Evolutionary conservation across 1,140 invertebrate genomes (phyloP).

Genomic region (Steinernema feltiae): DNA sequence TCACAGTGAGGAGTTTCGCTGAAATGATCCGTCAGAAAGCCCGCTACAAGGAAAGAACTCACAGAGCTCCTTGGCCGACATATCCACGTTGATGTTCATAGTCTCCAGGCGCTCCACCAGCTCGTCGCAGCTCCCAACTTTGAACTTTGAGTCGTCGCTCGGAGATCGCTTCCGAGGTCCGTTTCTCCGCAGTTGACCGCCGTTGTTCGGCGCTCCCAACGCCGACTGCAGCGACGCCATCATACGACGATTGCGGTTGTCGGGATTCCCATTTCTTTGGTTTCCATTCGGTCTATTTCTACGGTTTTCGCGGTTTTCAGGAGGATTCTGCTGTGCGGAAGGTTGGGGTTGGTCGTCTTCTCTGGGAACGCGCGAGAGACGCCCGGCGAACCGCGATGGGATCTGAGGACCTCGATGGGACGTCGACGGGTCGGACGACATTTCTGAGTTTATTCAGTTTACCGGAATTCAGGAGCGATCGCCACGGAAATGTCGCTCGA

Average conservation of each 20-base stretch:
- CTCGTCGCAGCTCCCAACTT: conserved; percentile 5
- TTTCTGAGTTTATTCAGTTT: no score
- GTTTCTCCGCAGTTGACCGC: background rate
- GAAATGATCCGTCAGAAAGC: background rate
- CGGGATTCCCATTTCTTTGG: background rate
- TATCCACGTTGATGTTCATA: background rate
- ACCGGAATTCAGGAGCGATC: no score
- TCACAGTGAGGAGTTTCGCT: background rate
- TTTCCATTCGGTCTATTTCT: background rate
- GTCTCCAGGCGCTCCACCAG: background rate
- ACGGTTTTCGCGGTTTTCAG: background rate
- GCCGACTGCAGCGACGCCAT: background rate
- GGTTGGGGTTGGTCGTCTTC: background rate
- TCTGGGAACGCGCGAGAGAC: background rate
- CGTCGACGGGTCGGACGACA: background rate
- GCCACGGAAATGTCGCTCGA: no score
- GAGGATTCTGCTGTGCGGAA: background rate
- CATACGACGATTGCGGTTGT: background rate
- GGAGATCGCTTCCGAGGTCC: background rate
- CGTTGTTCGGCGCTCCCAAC: background rate
- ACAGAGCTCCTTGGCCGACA: background rate
- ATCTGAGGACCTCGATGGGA: background rate
- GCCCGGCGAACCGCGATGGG: background rate
- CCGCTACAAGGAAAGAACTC: background rate
- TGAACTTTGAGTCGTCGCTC: background rate